Evolutionary conservation across 2,888 invertebrate species (phyloP).

Genomic region (Autographa pulchrina): DNA sequence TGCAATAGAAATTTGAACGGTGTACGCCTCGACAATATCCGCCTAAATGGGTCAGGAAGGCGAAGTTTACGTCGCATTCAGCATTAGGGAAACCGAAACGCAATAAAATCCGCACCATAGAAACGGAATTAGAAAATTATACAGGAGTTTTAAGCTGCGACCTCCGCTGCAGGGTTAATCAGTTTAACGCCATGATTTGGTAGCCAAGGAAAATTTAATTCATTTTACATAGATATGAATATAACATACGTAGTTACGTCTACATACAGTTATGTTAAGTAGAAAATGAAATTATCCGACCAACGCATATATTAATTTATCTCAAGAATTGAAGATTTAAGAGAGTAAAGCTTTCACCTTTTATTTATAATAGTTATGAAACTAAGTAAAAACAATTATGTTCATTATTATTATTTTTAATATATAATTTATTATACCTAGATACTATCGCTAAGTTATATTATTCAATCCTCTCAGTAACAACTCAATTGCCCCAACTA

Average conservation of each 20-base stretch:
- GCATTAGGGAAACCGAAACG: constrained; percentile 83
- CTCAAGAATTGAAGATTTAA: too few species aligned
- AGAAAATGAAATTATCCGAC: not conserved
- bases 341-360: too few species aligned
- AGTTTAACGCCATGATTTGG: constrained; percentile 48
- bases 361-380: too few species aligned
- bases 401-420: too few species aligned
- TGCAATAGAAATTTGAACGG: constrained; percentile 81
- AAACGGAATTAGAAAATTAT: constrained; percentile 83
- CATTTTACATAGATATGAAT: not conserved
- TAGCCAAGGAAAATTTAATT: constrained; percentile 11
- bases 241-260: too few species aligned
- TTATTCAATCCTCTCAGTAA: constrained; percentile 12
- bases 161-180: constrained; percentile 43
- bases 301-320: too few species aligned
- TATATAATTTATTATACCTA: too few species aligned
- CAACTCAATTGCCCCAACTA: constrained; percentile 29
- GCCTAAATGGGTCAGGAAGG: constrained; percentile 88
- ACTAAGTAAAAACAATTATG: too few species aligned
- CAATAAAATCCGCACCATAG: constrained; percentile 80
- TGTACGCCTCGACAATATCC: constrained; percentile 81
- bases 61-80: constrained; percentile 86
- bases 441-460: too few species aligned
- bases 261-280: too few species aligned
- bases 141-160: constrained; percentile 61